These are phyloP conservation scores for Leptobrachium leishanense DNA, from an alignment of 2,113 vertebrate species.

Conservation along the genomic window DNA sequence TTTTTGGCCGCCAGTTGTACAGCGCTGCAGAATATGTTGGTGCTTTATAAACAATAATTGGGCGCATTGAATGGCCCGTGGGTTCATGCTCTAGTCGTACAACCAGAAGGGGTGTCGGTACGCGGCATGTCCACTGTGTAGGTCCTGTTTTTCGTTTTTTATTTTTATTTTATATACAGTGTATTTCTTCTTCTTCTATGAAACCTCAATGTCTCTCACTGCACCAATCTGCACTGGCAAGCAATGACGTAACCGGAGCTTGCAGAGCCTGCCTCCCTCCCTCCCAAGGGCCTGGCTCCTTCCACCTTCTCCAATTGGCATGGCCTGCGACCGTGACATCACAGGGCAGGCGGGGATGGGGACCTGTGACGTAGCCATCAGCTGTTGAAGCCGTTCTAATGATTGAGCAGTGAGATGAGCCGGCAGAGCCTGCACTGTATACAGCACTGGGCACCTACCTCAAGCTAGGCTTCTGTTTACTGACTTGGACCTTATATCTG, in stretches of 20 bases:
- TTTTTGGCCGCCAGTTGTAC: background rate
- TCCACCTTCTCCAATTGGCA: conserved; percentile 18
- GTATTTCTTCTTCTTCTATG: too few species aligned
- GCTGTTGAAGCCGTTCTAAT: conserved; percentile 34
- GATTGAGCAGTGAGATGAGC: conserved; percentile 34
- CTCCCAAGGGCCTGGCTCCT: background rate
- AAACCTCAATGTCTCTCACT: background rate
- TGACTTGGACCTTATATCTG: conserved; percentile 6
- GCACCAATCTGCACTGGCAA: background rate
- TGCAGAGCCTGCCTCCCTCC: background rate
- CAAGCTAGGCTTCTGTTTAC: conserved; percentile 35
- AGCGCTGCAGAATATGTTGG: background rate
- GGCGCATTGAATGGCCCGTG: too few species aligned
- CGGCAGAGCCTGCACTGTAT: conserved; percentile 35
- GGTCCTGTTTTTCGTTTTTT: too few species aligned
- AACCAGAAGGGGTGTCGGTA: too few species aligned
- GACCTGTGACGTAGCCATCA: conserved; percentile 29
- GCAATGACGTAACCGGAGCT: conserved; percentile 17
- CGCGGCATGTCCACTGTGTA: too few species aligned
- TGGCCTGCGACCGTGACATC: background rate
- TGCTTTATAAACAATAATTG: background rate
- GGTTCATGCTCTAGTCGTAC: too few species aligned
- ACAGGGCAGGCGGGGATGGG: background rate
- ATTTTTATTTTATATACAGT: too few species aligned
- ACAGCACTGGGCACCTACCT: conserved; percentile 35